phyloP scores from a whole-genome alignment of 1,140 invertebrate species.

The Zaprionus taronus region DNA sequence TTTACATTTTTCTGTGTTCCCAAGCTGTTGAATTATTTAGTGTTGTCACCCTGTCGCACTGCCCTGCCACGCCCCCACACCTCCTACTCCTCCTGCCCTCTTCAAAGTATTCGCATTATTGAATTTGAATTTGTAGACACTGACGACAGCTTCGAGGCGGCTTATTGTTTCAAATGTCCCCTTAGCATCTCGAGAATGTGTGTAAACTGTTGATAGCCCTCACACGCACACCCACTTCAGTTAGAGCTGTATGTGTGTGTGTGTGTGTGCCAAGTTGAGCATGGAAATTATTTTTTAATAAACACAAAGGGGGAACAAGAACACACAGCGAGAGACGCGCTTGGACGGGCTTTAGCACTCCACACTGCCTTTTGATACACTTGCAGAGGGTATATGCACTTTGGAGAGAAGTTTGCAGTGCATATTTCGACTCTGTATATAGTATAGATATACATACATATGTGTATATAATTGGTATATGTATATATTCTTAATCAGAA shows the following conservation, averaged over 20 bases:
- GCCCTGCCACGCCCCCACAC: slow-evolving; percentile 2
- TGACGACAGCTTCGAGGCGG: slow-evolving; percentile 57
- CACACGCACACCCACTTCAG: slow-evolving; percentile 15
- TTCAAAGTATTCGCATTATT: slow-evolving; percentile 71
- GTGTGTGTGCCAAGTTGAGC: slow-evolving; percentile 65
- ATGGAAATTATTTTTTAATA: slow-evolving; percentile 83
- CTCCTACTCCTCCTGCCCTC: not conserved
- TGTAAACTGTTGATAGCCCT: slow-evolving; percentile 51
- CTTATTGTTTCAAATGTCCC: slow-evolving; percentile 80
- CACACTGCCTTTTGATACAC: no score
- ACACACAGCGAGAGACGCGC: slow-evolving; percentile 23
- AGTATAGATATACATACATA: no score
- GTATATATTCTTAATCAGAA: no score
- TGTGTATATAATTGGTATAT: no score
- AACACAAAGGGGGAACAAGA: slow-evolving; percentile 63
- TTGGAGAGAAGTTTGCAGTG: no score
- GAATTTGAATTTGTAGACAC: slow-evolving; percentile 62
- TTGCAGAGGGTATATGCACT: no score
- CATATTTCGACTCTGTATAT: no score
- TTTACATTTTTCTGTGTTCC: slow-evolving; percentile 71
- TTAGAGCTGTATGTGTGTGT: slow-evolving; percentile 40
- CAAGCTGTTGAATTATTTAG: slow-evolving; percentile 75
- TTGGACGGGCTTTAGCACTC: no score
- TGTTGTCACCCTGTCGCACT: slow-evolving; percentile 52
- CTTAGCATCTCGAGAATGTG: slow-evolving; percentile 44